These are phyloP conservation scores for Ciconia boyciana DNA, from an alignment of 2,113 vertebrate species.

Conservation along the genomic window DNA sequence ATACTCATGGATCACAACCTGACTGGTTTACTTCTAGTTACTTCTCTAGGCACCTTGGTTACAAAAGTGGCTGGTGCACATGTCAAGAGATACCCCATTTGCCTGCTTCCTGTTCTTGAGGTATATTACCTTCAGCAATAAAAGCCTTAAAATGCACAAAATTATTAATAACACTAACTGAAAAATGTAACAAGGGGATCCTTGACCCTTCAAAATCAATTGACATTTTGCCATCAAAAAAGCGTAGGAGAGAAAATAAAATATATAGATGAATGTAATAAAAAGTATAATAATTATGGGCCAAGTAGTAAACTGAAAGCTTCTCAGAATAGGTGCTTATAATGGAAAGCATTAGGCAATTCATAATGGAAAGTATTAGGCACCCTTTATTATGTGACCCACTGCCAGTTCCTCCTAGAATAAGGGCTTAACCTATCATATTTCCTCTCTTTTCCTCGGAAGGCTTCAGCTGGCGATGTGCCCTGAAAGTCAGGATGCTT, in stretches of 20 bases:
- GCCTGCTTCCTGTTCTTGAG: neutral
- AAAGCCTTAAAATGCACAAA: neutral
- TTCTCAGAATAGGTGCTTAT: neutral
- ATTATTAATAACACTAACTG: neutral
- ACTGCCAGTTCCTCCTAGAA: neutral
- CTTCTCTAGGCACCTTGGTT: neutral
- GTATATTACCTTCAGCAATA: neutral
- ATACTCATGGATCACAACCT: neutral
- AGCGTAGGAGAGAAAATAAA: neutral
- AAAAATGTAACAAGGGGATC: neutral
- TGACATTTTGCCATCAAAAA: neutral
- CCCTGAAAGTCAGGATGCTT: neutral
- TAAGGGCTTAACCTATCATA: neutral
- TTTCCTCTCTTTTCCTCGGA: neutral
- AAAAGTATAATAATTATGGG: neutral
- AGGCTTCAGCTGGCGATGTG: neutral
- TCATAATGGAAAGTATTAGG: neutral
- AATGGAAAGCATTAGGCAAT: neutral
- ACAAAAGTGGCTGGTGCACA: neutral
- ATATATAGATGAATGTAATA: neutral
- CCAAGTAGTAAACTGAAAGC: neutral
- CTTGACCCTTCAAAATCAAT: neutral
- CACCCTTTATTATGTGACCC: neutral
- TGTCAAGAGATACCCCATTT: neutral
- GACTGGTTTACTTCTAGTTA: neutral